Conservation (phyloP, 1,140 invertebrate genomes). For the Leucophenga varia region DNA sequence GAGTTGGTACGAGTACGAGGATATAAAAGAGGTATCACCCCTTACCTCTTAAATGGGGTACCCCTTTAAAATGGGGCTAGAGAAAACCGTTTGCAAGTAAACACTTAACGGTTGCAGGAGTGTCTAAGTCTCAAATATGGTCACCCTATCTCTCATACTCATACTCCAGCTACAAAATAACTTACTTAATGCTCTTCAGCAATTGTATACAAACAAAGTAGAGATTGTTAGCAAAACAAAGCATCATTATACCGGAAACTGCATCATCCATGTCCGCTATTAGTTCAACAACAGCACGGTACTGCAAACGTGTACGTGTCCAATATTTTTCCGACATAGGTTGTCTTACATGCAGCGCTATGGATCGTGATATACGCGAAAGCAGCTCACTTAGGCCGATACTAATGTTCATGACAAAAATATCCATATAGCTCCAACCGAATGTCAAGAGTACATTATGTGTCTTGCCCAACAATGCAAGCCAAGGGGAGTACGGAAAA, state of each 20-base stretch:
- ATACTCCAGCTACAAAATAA: too few relatives aligned
- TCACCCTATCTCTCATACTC: too few relatives aligned
- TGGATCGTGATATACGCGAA: conserved; percentile 15
- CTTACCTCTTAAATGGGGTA: too few relatives aligned
- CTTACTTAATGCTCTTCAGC: conserved; percentile 47
- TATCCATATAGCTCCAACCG: conserved; percentile 48
- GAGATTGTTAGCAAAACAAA: conserved; percentile 50
- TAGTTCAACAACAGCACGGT: conserved; percentile 40
- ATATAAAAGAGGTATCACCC: too few relatives aligned
- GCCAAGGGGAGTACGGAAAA: conserved; percentile 37
- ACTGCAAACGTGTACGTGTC: conserved; percentile 28
- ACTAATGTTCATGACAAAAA: conserved; percentile 44
- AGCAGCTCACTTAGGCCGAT: conserved; percentile 37
- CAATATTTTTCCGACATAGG: conserved; percentile 36
- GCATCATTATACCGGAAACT: conserved; percentile 39
- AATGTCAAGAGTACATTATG: conserved; percentile 44
- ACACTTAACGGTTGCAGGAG: too few relatives aligned
- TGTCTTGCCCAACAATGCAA: conserved; percentile 38
- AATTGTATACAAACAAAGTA: conserved; percentile 51
- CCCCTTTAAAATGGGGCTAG: not conserved
- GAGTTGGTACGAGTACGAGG: too few relatives aligned
- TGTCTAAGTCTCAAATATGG: too few relatives aligned
- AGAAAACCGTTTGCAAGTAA: not conserved
- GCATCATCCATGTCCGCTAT: conserved; percentile 38
- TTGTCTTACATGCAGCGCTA: conserved; percentile 17